These are phyloP conservation scores for Drosophila suboccidentalis DNA, from an alignment of 2,888 invertebrate species.

Conservation along the genomic window DNA sequence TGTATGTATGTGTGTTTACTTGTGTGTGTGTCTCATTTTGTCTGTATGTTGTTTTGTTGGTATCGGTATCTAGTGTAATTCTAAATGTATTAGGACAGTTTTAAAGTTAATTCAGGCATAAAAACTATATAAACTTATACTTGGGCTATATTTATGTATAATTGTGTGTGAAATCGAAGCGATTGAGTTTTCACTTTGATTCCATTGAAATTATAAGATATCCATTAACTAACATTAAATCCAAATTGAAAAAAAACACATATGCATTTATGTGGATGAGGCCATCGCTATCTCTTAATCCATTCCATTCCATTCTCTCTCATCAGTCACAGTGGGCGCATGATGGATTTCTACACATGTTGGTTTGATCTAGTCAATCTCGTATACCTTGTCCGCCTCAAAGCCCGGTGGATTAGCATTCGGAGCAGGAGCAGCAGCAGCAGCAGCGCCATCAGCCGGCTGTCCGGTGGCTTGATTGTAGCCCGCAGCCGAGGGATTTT, in stretches of 20 bases:
- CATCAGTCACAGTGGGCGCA: conserved; percentile 31
- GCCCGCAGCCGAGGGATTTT: conserved; percentile 81
- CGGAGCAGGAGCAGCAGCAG: conserved; percentile 2
- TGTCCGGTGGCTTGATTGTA: conserved; percentile 71
- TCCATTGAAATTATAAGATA: conserved; percentile 28
- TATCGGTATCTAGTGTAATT: conserved; percentile 61
- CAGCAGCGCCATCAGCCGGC: conserved; percentile 31
- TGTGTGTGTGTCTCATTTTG: conserved; percentile 13
- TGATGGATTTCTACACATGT: background rate
- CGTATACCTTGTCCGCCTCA: conserved; percentile 82
- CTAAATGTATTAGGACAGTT: conserved; percentile 71
- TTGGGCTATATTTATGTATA: conserved; percentile 51
- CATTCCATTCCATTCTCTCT: conserved; percentile 21
- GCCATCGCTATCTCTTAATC: conserved; percentile 3
- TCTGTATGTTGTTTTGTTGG: conserved; percentile 16
- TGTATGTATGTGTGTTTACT: conserved; percentile 26
- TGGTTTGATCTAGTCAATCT: conserved; percentile 74
- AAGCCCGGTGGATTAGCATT: conserved; percentile 63
- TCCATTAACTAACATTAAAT: conserved; percentile 50
- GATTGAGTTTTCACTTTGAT: conserved; percentile 21
- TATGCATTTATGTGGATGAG: conserved; percentile 31
- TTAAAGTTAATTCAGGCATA: conserved; percentile 56
- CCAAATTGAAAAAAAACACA: conserved; percentile 33
- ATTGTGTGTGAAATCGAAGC: conserved; percentile 41
- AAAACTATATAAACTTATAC: conserved; percentile 55